Conservation (phyloP, 2,797 vertebrate species). For the Spondyliosoma cantharus region DNA sequence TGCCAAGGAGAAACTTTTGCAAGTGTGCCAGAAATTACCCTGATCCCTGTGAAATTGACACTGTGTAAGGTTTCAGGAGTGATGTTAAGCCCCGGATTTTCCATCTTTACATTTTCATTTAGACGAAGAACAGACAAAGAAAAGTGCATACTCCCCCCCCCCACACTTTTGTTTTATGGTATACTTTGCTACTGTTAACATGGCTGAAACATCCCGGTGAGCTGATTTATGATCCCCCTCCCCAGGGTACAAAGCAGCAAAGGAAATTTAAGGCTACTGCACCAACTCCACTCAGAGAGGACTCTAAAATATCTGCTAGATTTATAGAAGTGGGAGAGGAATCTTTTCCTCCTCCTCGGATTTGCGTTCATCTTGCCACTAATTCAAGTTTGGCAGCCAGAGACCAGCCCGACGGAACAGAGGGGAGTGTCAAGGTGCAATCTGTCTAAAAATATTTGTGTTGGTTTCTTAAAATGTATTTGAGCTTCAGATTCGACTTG, state of each 20-base stretch:
- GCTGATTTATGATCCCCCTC: constrained; percentile 76
- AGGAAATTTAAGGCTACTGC: constrained; percentile 73
- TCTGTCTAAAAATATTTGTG: constrained; percentile 37
- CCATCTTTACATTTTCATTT: constrained; percentile 63
- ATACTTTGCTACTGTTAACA: constrained; percentile 81
- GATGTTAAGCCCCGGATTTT: constrained; percentile 62
- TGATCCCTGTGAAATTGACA: constrained; percentile 78
- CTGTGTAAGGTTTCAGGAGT: constrained; percentile 64
- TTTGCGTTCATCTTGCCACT: constrained; percentile 32
- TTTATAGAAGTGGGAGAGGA: constrained; percentile 72
- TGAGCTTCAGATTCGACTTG: background rate
- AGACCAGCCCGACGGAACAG: constrained; percentile 24
- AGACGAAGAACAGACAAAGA: constrained; percentile 50
- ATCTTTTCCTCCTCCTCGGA: constrained; percentile 49
- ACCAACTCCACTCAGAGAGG: constrained; percentile 56
- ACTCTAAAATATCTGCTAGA: constrained; percentile 79
- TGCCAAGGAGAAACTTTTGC: constrained; percentile 61
- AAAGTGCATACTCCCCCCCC: constrained; percentile 36
- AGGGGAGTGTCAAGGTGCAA: constrained; percentile 24
- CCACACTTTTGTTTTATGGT: constrained; percentile 74
- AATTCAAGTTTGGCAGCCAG: constrained; percentile 47
- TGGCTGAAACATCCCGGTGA: constrained; percentile 68
- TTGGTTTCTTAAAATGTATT: constrained; percentile 27
- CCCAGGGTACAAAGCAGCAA: constrained; percentile 57
- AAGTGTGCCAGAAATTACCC: constrained; percentile 72